These are phyloP conservation scores for Discoglossus pictus DNA, from an alignment of 2,797 vertebrate species.

Conservation along the genomic window DNA sequence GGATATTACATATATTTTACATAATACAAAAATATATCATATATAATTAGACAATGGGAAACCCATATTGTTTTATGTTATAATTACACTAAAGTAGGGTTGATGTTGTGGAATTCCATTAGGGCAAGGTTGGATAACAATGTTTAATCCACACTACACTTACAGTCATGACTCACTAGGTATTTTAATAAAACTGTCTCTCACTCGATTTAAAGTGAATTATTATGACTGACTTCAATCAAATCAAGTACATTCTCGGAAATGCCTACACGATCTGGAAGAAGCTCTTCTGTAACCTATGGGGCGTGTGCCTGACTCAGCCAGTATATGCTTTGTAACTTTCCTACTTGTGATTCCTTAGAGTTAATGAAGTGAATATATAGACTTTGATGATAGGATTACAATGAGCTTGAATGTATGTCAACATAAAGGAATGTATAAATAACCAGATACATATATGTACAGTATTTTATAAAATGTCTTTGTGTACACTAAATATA, in stretches of 20 bases:
- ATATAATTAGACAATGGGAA: too few species aligned
- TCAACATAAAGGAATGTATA: not conserved
- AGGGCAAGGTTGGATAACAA: too few species aligned
- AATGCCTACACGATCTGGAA: not conserved
- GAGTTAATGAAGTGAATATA: not conserved
- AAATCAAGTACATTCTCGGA: slow-evolving; percentile 3
- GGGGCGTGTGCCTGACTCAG: not conserved
- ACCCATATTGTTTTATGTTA: too few species aligned
- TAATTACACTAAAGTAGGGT: too few species aligned
- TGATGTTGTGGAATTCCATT: too few species aligned
- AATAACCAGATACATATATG: not conserved
- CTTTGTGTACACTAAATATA: not conserved
- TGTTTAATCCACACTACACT: too few species aligned
- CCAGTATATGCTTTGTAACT: not conserved
- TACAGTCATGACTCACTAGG: not conserved
- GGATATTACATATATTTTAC: too few species aligned
- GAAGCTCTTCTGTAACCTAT: not conserved
- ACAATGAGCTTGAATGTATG: not conserved
- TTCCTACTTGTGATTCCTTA: not conserved
- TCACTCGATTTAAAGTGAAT: not conserved
- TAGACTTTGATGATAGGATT: not conserved
- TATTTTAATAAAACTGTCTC: slow-evolving; percentile 1
- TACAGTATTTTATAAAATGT: not conserved
- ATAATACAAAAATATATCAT: too few species aligned
- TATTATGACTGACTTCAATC: not conserved